Base-by-base conservation (phyloP, 2,797 vertebrate genomes). In the Erpetoichthys calabaricus region DNA sequence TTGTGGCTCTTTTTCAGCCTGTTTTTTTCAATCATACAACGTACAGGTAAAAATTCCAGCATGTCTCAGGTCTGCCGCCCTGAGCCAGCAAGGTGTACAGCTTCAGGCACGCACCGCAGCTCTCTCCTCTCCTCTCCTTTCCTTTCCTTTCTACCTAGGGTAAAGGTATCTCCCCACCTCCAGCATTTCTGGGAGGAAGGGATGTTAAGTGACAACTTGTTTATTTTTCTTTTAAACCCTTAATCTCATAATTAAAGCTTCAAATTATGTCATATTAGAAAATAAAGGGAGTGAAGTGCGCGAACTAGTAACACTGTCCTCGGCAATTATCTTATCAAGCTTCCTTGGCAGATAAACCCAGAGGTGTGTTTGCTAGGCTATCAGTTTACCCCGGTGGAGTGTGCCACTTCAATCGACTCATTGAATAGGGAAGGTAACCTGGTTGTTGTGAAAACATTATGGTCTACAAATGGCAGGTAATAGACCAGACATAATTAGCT, bases 401-500 rank as follows among this genome's bases (percentile, higher is more conserved):
- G 73, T 69, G 71, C 73, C 67, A 59, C 64, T 64, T 44, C 72
- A 76, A 82, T 84, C 79, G 80, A 75, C 63, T 74, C 76, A 65
- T 60, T 74, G 74, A 79, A 79, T 75, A 42, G 60, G 71, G 61
- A 73, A 77, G 76, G 69, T 60, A 63, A 75, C 73, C 55, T 44
- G 63, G 63, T 76, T 87, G 78, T 72, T 76, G 75, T 68, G 63
- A 71, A 84, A 84, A 79, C 73, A 81, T 67, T 71, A 76, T 71
- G 64, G 70, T 71, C 62, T 73, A 76, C 70, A 64, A 63, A 69
- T 62, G 80, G 82, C 86, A 90, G 87, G 87, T 90, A 94, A 87
- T 79, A 77, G 86, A 89, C 87, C 88, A 89, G 75, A 84, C 78
- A 86, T 94, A 94, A 96, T 95, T 87, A 90, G 77, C 80, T 76